Evolutionary conservation across 2,888 invertebrate genomes (phyloP).

Genomic region (Rhogogaster chlorosoma): DNA sequence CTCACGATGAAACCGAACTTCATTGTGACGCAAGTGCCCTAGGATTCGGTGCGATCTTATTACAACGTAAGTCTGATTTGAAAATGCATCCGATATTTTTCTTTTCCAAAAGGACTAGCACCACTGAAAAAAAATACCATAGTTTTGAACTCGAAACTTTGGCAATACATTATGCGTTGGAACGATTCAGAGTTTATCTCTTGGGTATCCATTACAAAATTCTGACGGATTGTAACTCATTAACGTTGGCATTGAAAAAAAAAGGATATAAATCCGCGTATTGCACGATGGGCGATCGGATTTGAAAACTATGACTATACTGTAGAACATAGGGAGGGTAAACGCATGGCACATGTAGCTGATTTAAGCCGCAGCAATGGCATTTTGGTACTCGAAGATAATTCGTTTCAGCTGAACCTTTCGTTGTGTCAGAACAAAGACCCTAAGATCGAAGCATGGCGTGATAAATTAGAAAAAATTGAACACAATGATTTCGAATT

Average conservation of each 20-base stretch:
- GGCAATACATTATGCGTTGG: background rate
- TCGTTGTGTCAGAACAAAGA: background rate
- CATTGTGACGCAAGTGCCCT: slow-evolving; percentile 57
- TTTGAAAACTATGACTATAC: background rate
- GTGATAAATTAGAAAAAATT: background rate
- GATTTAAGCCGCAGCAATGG: background rate
- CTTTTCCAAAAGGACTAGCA: slow-evolving; percentile 3
- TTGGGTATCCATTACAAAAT: background rate
- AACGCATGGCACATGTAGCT: background rate
- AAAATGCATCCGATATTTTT: slow-evolving; percentile 17
- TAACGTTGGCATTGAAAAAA: background rate
- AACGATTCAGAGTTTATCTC: background rate
- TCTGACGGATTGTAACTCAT: background rate
- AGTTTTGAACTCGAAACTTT: slow-evolving; percentile 6
- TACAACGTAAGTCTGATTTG: slow-evolving; percentile 43
- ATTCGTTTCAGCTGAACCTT: background rate
- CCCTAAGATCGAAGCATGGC: background rate
- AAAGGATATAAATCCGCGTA: background rate
- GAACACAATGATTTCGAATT: background rate
- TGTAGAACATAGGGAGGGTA: background rate
- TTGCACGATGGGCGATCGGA: background rate
- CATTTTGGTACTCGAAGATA: slow-evolving; percentile 2
- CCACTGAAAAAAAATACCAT: background rate
- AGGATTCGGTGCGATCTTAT: slow-evolving; percentile 57
- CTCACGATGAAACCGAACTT: slow-evolving; percentile 51